Evolutionary conservation across 1,140 invertebrate species (phyloP).

Genomic region (Psix sp.): DNA sequence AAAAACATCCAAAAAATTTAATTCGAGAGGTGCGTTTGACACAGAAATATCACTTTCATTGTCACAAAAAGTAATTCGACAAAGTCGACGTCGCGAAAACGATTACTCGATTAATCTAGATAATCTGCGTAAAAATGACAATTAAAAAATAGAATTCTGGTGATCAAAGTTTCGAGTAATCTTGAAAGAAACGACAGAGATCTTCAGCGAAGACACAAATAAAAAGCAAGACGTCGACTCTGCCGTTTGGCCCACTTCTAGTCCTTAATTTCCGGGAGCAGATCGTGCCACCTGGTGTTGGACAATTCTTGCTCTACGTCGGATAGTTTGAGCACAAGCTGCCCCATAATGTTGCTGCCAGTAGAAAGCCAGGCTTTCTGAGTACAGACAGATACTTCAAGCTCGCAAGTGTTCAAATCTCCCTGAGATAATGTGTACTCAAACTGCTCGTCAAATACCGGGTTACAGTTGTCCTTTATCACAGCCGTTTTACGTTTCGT

Average conservation of each 20-base stretch:
- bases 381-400: slow-evolving; percentile 89
- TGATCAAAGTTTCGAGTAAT: neutral
- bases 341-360: slow-evolving; percentile 88
- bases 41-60: no score
- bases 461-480: slow-evolving; percentile 93
- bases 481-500: slow-evolving; percentile 93
- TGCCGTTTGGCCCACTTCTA: slow-evolving; percentile 64
- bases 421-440: slow-evolving; percentile 88
- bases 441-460: slow-evolving; percentile 93
- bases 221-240: slow-evolving; percentile 42
- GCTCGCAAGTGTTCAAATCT: slow-evolving; percentile 83
- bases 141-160: neutral
- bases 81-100: no score
- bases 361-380: slow-evolving; percentile 88
- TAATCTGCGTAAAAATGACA: no score
- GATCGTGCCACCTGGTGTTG: slow-evolving; percentile 84
- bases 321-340: slow-evolving; percentile 82
- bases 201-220: slow-evolving; percentile 35
- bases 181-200: slow-evolving; percentile 1
- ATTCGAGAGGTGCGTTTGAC: slow-evolving; percentile 21
- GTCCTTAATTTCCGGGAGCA: slow-evolving; percentile 79
- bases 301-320: slow-evolving; percentile 82
- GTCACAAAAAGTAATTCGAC: no score
- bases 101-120: no score
- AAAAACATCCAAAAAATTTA: neutral